Conservation (phyloP, 2,113 vertebrate species). For the Grantiella picta region DNA sequence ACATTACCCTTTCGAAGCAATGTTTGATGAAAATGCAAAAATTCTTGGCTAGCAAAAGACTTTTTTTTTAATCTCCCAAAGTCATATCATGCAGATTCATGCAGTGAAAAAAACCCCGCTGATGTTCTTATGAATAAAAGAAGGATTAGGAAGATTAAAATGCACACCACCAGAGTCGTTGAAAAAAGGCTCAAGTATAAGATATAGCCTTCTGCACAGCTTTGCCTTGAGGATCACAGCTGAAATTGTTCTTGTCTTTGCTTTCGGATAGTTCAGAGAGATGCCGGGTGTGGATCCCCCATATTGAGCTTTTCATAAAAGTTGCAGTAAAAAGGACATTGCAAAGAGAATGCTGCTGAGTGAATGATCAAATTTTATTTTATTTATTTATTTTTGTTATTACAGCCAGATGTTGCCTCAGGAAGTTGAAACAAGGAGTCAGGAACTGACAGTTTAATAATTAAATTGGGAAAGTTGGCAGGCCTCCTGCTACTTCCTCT, state of each 20-base stretch:
- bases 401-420: conserved; percentile 64
- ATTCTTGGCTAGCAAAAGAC: conserved; percentile 13
- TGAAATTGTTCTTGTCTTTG: not conserved
- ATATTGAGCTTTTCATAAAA: not conserved
- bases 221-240: not conserved
- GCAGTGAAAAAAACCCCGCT: not conserved
- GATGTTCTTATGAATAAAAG: conserved; percentile 35
- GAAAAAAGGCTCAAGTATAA: not conserved
- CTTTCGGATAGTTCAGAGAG: not conserved
- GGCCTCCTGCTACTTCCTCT: conserved; percentile 51
- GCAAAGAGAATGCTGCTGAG: conserved; percentile 23
- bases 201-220: not conserved
- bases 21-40: conserved; percentile 37
- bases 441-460: conserved; percentile 62
- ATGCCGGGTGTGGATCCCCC: not conserved
- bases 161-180: not conserved
- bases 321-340: not conserved
- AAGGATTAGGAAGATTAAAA: conserved; percentile 37
- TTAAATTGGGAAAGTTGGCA: conserved; percentile 69
- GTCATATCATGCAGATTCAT: conserved; percentile 9
- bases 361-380: conserved; percentile 49
- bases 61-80: not conserved
- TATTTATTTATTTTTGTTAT: conserved; percentile 64
- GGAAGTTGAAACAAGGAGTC: conserved; percentile 68
- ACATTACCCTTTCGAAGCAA: not conserved